A percentile compares a stretch with the other conserved stretches of the same genome.
Evolutionary conservation across 2,888 invertebrate species (phyloP).

Genomic region (Synanthedon myopaeformis): DNA sequence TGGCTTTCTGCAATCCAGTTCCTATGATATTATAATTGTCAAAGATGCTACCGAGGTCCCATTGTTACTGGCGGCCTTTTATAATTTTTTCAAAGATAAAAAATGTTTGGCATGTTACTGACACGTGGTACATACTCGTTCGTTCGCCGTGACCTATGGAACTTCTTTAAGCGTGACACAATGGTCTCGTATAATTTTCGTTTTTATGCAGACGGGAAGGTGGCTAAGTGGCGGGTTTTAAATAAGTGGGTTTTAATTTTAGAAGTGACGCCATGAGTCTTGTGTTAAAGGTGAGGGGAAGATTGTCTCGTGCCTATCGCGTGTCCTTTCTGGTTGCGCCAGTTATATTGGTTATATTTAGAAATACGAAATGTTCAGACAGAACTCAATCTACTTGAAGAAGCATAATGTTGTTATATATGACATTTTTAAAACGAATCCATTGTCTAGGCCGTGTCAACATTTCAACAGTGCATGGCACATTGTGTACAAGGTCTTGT

Average conservation of each 20-base stretch:
- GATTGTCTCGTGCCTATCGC: conserved; percentile 56
- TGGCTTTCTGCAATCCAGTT: conserved; percentile 24
- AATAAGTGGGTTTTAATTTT: conserved; percentile 69
- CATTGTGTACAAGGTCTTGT: conserved; percentile 39
- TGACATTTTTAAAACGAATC: too few species aligned
- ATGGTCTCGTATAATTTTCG: conserved; percentile 64
- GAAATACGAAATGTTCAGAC: conserved; percentile 10
- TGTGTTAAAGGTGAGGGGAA: conserved; percentile 57
- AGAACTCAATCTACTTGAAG: background rate
- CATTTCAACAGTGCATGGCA: conserved; percentile 23
- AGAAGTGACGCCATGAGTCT: conserved; percentile 52
- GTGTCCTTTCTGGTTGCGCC: conserved; percentile 42
- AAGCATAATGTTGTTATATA: too few species aligned
- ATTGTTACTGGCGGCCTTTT: conserved; percentile 64
- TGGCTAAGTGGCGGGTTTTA: conserved; percentile 66
- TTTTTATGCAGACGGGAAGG: conserved; percentile 64
- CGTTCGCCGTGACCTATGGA: conserved; percentile 66
- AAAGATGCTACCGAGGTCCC: conserved; percentile 67
- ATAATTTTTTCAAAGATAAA: conserved; percentile 68
- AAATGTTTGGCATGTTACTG: conserved; percentile 68
- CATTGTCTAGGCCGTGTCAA: conserved; percentile 6
- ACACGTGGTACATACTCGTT: conserved; percentile 61
- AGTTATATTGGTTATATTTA: conserved; percentile 31
- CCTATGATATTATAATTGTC: conserved; percentile 66
- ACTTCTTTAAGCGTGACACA: conserved; percentile 66